These are phyloP conservation scores for Carassius gibelio DNA, from an alignment of 2,113 vertebrate species.

Conservation along the genomic window DNA sequence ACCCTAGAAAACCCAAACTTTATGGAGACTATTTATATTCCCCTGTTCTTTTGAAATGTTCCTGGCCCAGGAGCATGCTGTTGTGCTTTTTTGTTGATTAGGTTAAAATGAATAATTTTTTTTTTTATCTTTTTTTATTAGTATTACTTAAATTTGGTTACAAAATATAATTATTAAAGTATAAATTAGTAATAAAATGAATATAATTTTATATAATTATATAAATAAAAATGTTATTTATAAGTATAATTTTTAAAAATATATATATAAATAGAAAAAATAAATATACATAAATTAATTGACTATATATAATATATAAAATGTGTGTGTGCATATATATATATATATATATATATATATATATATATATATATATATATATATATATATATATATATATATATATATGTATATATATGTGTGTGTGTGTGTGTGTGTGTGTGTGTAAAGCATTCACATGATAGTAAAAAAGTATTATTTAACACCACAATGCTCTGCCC, in stretches of 20 bases:
- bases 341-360: too few relatives aligned
- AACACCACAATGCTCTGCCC: neutral
- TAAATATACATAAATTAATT: too few relatives aligned
- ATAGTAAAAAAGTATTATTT: neutral
- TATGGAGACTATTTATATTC: neutral
- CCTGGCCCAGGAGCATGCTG: neutral
- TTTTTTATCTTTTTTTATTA: neutral
- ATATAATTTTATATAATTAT: too few relatives aligned
- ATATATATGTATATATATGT: too few relatives aligned
- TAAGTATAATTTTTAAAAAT: neutral
- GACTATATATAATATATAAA: too few relatives aligned
- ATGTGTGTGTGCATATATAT: too few relatives aligned
- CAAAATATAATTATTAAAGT: neutral
- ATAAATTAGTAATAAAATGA: too few relatives aligned
- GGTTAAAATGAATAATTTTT: neutral
- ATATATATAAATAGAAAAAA: too few relatives aligned
- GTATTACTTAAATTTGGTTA: neutral
- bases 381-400: too few relatives aligned
- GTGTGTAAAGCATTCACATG: neutral
- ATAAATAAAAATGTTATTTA: too few relatives aligned
- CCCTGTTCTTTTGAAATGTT: neutral
- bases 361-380: too few relatives aligned
- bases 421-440: too few relatives aligned
- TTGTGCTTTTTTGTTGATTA: neutral
- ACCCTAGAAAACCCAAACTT: conserved; percentile 43